Evolutionary conservation across 1,140 invertebrate genomes (phyloP), one percentile per base, ranked within the genome.

Genomic region (Eurosta solidaginis): DNA sequence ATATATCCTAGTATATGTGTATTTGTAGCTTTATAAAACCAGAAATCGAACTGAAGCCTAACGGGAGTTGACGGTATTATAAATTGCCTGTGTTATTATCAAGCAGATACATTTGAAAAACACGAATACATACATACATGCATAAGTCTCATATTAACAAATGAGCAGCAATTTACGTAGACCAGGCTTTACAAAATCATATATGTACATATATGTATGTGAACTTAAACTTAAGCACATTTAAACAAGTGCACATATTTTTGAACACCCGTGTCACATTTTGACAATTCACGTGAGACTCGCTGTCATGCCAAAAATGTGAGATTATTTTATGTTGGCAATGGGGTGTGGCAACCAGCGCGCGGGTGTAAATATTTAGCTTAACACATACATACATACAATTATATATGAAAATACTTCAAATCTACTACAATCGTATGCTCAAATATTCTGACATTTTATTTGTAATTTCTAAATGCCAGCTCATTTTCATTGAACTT

Each of bases 271-370:
- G 59, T 68, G 59, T 68, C 59, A 68, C 59, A 68, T 68, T n/a
- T 68, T 68, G 59, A 68, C 59, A 68, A 68, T 68, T 68, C 59
- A 68, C 33, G 59, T 20, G 59, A 68, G 59, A 68, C 40, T 68
- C 40, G 17, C 59, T 68, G 33, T 68, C 59, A 68, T 29, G 49
- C 20, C 7, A 40, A 33, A 33, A 7, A 27, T 40, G 59, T 33
- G 59, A 42, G n/a, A 20, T 6, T 7, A 63, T 29, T 9, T 5
- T 20, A n/a, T 33, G 52, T 22, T 2, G 27, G 52, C 25, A 36
- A 36, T 14, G 2, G 54, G 4, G n/a, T n/a, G n/a, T n/a, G n/a
- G n/a, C n/a, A n/a, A n/a, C n/a, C 33, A 17, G 59, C 2, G 10
- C 17, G 59, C 7, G 59, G 5, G 27, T 10, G 14, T 22, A 14